Base-by-base conservation (phyloP, 2,113 vertebrate species). In the Entosphenus tridentatus region DNA sequence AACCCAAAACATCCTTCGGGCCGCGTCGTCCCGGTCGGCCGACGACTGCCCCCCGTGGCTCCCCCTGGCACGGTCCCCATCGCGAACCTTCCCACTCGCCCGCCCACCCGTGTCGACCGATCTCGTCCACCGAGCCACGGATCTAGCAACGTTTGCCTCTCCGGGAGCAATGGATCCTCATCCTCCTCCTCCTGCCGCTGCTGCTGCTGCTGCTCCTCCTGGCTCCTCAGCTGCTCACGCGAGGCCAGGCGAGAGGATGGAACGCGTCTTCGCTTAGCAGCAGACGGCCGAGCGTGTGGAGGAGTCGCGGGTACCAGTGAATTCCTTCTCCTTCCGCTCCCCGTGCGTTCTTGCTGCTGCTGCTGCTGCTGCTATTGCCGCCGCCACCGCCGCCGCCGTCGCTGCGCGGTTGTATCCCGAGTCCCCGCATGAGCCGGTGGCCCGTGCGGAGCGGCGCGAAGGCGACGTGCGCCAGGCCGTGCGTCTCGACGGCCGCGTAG, bases 401-500 rank as follows among this genome's bases (percentile, higher is more conserved):
- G 39, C 39, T 5, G 39, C 39, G 39, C 39, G 39, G 39, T 39
- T 39, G 39, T 39, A 39, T 39, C 21, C 62, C 62, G 8, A 65
- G 62, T 10, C n/a, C n/a, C 62, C n/a, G 8, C n/a, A 16, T 10
- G 21, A 65, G n/a, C n/a, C 9, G 62, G 62, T 65, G 62, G n/a
- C 8, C 62, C 62, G n/a, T 16, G 62, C 62, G 62, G 8, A 65
- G 62, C 21, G 72, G 72, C 56, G 67, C 67, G 56, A 72, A 72
- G 8, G 72, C 14, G 65, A 68, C 56, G 67, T 72, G 70, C 8
- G 72, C 72, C 9, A 70, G 21, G 16, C 58, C 56, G 65, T 72
- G 72, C 12, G 55, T 18, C 67, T 70, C 70, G 56, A 58, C 56
- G 57, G 70, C 65, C 21, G 72, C 57, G n/a, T 72, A 72, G 65